These are phyloP conservation scores for Emmelina monodactyla DNA, from an alignment of 2,888 invertebrate species.

Conservation along the genomic window DNA sequence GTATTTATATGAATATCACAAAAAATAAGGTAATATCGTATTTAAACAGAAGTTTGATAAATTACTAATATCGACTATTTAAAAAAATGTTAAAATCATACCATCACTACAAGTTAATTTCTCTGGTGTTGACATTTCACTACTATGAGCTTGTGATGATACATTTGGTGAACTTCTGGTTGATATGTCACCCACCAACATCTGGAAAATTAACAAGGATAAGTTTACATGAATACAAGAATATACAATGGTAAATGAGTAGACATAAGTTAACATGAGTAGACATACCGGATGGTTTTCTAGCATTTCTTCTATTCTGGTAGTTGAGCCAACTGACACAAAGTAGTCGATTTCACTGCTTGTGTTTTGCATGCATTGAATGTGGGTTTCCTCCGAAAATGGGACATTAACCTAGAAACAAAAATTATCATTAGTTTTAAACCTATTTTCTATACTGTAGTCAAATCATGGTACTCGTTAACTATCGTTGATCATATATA, in stretches of 20 bases:
- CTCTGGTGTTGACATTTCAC: conserved; percentile 55
- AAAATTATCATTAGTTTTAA: too few relatives aligned
- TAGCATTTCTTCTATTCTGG: conserved; percentile 58
- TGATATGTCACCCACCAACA: conserved; percentile 49
- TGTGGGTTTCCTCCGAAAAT: conserved; percentile 73
- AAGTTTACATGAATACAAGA: neutral
- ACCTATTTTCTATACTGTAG: too few relatives aligned
- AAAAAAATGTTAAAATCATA: too few relatives aligned
- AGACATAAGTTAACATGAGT: neutral
- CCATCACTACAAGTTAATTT: conserved; percentile 38
- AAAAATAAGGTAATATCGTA: too few relatives aligned
- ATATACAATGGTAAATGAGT: too few relatives aligned
- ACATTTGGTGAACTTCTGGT: conserved; percentile 49
- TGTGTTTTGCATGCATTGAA: conserved; percentile 77
- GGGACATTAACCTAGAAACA: conserved; percentile 71
- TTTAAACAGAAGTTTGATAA: too few relatives aligned
- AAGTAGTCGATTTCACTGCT: conserved; percentile 81
- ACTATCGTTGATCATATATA: too few relatives aligned
- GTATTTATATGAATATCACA: too few relatives aligned
- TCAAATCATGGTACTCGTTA: too few relatives aligned
- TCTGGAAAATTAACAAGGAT: conserved; percentile 27
- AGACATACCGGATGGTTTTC: conserved; percentile 56
- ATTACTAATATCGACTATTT: too few relatives aligned
- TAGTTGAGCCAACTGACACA: conserved; percentile 73
- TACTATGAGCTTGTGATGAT: conserved; percentile 41